A percentile compares a stretch with the other conserved stretches of the same genome.
These are phyloP conservation scores for Myiothlypis chrysogaster DNA, from an alignment of 2,797 vertebrate species.

Conservation along the genomic window DNA sequence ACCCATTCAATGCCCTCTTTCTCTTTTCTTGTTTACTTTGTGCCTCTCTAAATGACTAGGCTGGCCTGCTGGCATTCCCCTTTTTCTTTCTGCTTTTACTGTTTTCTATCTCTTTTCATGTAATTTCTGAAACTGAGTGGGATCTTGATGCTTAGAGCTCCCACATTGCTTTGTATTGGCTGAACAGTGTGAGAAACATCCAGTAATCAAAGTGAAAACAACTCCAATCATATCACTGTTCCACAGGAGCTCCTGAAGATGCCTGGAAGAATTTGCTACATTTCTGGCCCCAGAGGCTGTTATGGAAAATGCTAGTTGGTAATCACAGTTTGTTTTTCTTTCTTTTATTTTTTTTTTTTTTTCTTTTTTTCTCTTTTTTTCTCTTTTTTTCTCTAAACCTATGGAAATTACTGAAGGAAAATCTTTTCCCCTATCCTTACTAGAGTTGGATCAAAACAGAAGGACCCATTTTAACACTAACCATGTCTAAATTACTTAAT, in stretches of 20 bases:
- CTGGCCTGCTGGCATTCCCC: neutral
- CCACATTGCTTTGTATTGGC: neutral
- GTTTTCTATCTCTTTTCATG: neutral
- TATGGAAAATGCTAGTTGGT: neutral
- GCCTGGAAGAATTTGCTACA: neutral
- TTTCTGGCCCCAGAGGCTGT: neutral
- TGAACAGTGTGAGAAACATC: neutral
- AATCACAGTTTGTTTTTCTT: neutral
- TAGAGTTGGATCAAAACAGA: neutral
- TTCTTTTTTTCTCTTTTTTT: no score
- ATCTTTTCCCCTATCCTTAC: neutral
- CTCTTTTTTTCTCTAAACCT: neutral
- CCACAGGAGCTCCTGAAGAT: neutral
- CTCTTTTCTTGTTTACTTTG: neutral
- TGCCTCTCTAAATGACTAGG: neutral
- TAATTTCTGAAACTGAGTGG: neutral
- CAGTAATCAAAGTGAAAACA: conserved; percentile 5
- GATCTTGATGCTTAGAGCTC: neutral
- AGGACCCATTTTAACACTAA: neutral
- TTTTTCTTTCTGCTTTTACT: neutral
- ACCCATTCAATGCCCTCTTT: neutral
- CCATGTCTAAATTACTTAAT: neutral
- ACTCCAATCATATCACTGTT: neutral
- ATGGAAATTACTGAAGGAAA: neutral
- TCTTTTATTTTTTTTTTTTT: no score